Conservation (phyloP, 2,113 vertebrate genomes). For the Probosciger aterrimus region DNA sequence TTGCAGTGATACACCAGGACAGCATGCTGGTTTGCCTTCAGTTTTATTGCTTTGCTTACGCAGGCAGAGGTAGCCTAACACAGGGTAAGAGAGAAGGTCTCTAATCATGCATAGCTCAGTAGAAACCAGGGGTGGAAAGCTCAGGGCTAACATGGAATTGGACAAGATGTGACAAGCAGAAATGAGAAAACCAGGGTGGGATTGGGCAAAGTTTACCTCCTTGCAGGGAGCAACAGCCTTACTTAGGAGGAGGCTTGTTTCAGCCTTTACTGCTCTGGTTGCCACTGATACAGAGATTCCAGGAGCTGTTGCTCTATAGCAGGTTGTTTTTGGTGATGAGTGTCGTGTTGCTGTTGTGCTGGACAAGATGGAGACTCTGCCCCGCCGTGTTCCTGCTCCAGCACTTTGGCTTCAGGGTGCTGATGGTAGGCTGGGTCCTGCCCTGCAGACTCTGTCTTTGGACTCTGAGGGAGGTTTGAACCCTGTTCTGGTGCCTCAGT, state of each 20-base stretch:
- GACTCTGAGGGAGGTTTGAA: neutral
- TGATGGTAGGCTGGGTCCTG: neutral
- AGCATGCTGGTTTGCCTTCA: rapidly evolving
- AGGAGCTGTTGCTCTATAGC: neutral
- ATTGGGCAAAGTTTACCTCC: neutral
- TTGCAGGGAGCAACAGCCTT: neutral
- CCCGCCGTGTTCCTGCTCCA: neutral
- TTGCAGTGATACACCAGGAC: neutral
- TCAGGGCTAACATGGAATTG: neutral
- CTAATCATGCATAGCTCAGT: neutral
- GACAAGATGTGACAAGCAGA: neutral
- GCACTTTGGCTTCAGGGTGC: neutral
- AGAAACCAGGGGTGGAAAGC: neutral
- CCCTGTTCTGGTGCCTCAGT: neutral
- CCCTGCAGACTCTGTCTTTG: neutral
- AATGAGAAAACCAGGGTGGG: neutral
- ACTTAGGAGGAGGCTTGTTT: neutral
- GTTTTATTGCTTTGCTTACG: constrained; percentile 24
- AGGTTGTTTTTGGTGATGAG: neutral
- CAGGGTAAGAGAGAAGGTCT: neutral
- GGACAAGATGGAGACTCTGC: neutral
- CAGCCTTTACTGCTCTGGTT: neutral
- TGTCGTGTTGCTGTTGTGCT: neutral
- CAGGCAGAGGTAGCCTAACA: neutral
- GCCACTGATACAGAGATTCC: neutral